Conservation (phyloP, 37 sponge, comb jelly and placozoan genomes). For the Beroe forskalii region DNA sequence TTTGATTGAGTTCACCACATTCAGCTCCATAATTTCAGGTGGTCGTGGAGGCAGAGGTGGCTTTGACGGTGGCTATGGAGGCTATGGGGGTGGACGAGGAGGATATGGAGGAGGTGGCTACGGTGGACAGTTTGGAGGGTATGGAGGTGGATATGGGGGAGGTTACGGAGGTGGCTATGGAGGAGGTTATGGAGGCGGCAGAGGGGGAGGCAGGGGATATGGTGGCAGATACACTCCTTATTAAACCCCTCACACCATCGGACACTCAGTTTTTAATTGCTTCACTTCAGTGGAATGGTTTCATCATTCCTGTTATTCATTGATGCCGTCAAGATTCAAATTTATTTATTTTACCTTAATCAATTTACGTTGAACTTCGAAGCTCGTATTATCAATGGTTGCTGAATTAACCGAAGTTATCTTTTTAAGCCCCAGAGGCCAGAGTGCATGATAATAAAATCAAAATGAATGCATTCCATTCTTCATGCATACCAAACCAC, state of each 20-base stretch:
- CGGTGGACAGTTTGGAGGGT: neutral
- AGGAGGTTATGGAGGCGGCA: neutral
- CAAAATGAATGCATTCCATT: too few relatives aligned
- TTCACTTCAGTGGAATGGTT: too few relatives aligned
- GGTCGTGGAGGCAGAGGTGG: conserved; percentile 15
- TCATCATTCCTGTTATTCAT: too few relatives aligned
- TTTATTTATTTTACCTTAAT: too few relatives aligned
- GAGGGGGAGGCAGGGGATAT: neutral
- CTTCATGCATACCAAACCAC: too few relatives aligned
- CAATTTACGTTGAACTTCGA: too few relatives aligned
- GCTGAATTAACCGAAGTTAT: too few relatives aligned
- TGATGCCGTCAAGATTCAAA: neutral
- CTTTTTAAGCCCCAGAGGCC: too few relatives aligned
- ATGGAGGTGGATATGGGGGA: conserved; percentile 17
- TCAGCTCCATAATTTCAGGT: neutral
- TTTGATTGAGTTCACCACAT: neutral
- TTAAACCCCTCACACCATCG: too few relatives aligned
- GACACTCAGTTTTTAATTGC: too few relatives aligned
- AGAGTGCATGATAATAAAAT: too few relatives aligned
- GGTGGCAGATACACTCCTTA: neutral
- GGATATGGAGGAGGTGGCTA: neutral
- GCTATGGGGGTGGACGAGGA: conserved; percentile 26
- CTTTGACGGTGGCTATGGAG: neutral
- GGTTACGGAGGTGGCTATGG: conserved; percentile 40
- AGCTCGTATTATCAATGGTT: too few relatives aligned